These are phyloP conservation scores for Hiodon tergisus DNA, from an alignment of 2,113 vertebrate genomes.

Conservation along the genomic window DNA sequence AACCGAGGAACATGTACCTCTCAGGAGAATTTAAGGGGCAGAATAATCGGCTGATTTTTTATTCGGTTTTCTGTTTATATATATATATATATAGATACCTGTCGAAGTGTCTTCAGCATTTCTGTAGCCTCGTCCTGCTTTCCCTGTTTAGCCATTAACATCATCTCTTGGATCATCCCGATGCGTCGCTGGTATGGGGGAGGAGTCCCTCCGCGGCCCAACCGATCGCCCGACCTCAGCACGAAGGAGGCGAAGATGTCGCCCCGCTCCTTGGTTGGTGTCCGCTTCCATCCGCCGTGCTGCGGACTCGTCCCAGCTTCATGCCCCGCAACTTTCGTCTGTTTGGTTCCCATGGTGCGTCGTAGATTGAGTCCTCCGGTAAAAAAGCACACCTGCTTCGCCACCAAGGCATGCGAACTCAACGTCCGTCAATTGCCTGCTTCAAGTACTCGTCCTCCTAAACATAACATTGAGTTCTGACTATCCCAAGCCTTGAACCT, in stretches of 20 bases:
- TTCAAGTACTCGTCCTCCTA: neutral
- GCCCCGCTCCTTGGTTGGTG: slow-evolving; percentile 62
- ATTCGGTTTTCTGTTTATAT: too few species aligned
- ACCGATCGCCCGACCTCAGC: slow-evolving; percentile 79
- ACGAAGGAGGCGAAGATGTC: slow-evolving; percentile 81
- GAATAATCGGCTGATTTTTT: too few species aligned
- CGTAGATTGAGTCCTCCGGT: neutral
- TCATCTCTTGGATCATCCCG: slow-evolving; percentile 92
- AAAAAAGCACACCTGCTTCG: neutral
- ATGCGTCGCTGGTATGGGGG: slow-evolving; percentile 88
- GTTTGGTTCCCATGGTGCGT: slow-evolving; percentile 81
- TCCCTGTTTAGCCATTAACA: slow-evolving; percentile 84
- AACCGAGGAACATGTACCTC: too few species aligned
- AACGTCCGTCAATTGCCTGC: neutral
- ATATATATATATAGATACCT: slow-evolving; percentile 59
- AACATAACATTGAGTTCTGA: neutral
- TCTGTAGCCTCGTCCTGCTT: slow-evolving; percentile 85
- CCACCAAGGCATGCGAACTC: slow-evolving; percentile 15
- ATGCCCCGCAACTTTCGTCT: slow-evolving; percentile 76
- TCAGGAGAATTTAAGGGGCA: too few species aligned
- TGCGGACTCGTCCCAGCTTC: slow-evolving; percentile 66
- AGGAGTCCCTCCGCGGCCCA: slow-evolving; percentile 62
- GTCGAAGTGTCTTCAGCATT: slow-evolving; percentile 86
- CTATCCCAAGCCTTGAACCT: neutral
- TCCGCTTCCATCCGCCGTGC: slow-evolving; percentile 64